Base-by-base conservation (phyloP, 2,888 invertebrate genomes). In the Xestoiulus laeticollis region DNA sequence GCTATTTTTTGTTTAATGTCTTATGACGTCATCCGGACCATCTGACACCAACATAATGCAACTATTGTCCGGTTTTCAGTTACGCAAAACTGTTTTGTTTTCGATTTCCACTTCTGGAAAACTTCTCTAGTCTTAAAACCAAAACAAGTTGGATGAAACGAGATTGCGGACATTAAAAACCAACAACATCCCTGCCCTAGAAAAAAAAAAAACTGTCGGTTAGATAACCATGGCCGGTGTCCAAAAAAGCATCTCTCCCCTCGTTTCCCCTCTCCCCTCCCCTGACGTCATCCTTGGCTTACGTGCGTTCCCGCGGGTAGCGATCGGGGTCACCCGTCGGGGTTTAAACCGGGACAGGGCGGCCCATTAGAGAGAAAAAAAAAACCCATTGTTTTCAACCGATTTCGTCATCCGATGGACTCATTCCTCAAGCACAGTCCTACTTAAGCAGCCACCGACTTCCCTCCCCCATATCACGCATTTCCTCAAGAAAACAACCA, bases 361-460 rank as follows among this genome's bases (percentile, higher is more conserved):
- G 48, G 48, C 48, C 38, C 48, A 12, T 48, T n/a, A 14, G 48
- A 38, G 33, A 38, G 38, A 38, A 38, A 38, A 38, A 48, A 12
- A n/a, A 59, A 59, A 59, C 22, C 59, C 59, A 59, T 59, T 59
- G 59, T 59, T 59, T 59, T 59, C 59, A 5, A n/a, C 48, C 59
- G 59, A 59, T 59, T 59, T 59, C 59, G 59, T 59, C 59, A 59
- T 59, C 59, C n/a, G n/a, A 59, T 59, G 59, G 59, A 59, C 59
- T 59, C 59, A 59, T 59, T 59, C 22, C 22, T 59, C n/a, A 6
- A 59, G 59, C n/a, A 8, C n/a, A 59, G 59, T 59, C 59, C 59
- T 59, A 59, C 59, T 59, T 59, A 59, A 59, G 59, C 59, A 59
- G 4, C 59, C 59, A 59, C 22, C 59, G n/a, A n/a, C 59, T 22